phyloP scores from a whole-genome alignment of 2,113 vertebrate genomes.

The Turnix velox region DNA sequence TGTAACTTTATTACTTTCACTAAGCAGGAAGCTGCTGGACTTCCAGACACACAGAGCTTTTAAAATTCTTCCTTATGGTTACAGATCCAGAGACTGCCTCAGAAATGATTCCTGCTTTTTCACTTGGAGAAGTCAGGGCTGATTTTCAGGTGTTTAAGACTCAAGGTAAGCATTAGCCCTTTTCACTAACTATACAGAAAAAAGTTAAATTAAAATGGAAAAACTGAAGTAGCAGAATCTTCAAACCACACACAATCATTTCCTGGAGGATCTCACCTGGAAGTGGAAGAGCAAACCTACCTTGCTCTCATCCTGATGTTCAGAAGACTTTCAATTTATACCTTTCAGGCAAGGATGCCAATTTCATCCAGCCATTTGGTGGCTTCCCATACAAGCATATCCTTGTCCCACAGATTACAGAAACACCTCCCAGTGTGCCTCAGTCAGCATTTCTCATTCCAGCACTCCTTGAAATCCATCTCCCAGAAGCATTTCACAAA shows the following conservation, averaged over 20 bases:
- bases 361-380: background rate
- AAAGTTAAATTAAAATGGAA: slow-evolving; percentile 33
- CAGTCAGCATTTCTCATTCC: background rate
- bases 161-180: background rate
- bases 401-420: background rate
- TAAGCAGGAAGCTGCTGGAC: background rate
- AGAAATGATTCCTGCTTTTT: background rate
- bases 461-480: background rate
- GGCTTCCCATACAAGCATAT: background rate
- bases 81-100: background rate
- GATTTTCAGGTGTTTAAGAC: background rate
- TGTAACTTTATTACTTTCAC: background rate
- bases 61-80: background rate
- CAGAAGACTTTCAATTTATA: background rate
- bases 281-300: background rate
- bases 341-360: background rate
- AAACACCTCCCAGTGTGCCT: background rate
- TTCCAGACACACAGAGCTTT: background rate
- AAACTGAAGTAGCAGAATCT: background rate
- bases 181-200: background rate
- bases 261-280: background rate
- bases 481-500: background rate
- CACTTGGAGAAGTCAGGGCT: background rate
- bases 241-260: background rate
- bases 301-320: background rate